Evolutionary conservation across 2,888 invertebrate genomes (phyloP), one percentile per base, ranked within the genome.

Genomic region (Cloeon dipterum): DNA sequence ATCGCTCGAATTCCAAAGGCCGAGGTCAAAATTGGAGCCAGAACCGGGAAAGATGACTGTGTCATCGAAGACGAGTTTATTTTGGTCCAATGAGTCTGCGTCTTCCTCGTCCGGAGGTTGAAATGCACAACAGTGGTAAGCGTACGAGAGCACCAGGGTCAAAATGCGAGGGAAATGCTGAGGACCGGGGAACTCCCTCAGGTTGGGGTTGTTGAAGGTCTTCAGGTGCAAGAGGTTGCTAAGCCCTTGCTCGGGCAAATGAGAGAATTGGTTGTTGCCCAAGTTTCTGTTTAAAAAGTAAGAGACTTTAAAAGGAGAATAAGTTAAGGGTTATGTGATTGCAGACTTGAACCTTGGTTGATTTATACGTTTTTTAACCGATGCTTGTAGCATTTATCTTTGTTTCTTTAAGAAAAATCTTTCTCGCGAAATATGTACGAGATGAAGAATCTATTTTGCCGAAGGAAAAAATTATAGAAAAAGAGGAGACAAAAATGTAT

Each of bases 41-140:
- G 43, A 49, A 3, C 70, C 70, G 1, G 76, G 75, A 52, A 74
- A 75, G 11, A 74, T 58, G 2, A 77, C 68, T 1, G 70, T 64
- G 48, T 77, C 76, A 47, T 68, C 60, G 39, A 67, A 50, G 45
- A 66, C 55, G 4, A 58, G 61, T n/a, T n/a, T 19, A 4, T n/a
- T 26, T 8, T 43, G 5, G 41, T 41, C 35, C 49, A 50, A 26
- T 43, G 35, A 8, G 41, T 36, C 11, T 54, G 60, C 41, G 47
- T 46, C 48, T 29, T 49, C 49, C 7, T 42, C 34, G 18, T 52
- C 48, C 53, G 45, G 54, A 33, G 77, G 73, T 50, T 82, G 56
- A 59, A 83, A 89, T 43, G 83, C 77, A 59, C 93, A 93, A 61
- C 93, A 94, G 55, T 94, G 93, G 60, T 93, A 94, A 45, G 93